Evolutionary conservation across 2,113 vertebrate genomes (phyloP), one percentile per base, ranked within the genome.

Genomic region (Sander lucioperca): DNA sequence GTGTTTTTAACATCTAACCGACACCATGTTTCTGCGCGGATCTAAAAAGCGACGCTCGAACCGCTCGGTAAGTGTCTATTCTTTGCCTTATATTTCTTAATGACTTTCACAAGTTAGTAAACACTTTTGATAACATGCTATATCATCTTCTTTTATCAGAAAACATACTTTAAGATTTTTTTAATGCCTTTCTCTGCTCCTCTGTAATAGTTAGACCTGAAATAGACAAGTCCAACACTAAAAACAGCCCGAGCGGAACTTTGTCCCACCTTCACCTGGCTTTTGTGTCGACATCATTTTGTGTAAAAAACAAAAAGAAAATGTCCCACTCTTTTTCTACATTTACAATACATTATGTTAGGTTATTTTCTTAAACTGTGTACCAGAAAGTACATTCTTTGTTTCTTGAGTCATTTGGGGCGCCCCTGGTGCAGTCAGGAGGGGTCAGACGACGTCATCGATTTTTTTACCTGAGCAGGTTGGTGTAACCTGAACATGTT

Each of bases 31-130:
- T 88, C 88, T 94, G 27, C 94, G 95, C 61, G 95, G 95, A 13
- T 95, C 95, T 11, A 96, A 94, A 86, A 96, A 96, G 86, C 95
- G 95, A 80, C 93, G 95, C 43, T 95, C 95, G 1, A 91, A 57
- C 78, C 93, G 94, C 70, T 89, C 93, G 92, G 95, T 96, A 73
- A 94, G 95, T 93, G 7, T 19, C n/a, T 61, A 61, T 45, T 57
- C 1, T 63, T 51, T 23, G 21, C 48, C 30, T 14, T 62, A 80
- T 65, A 71, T 56, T 61, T 58, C 23, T 77, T 10, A 14, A 53
- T 51, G 56, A 80, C 61, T 85, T 73, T 53, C 19, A 43, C 13
- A 47, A 59, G 50, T 77, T 43, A 10, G 0, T 2, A 1, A 62
- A 61, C 59, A 50, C 23, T n/a, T 58, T 54, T 7, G 0, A 1